Evolutionary conservation across 2,888 invertebrate species (phyloP).

Genomic region (Agrypnus murinus): DNA sequence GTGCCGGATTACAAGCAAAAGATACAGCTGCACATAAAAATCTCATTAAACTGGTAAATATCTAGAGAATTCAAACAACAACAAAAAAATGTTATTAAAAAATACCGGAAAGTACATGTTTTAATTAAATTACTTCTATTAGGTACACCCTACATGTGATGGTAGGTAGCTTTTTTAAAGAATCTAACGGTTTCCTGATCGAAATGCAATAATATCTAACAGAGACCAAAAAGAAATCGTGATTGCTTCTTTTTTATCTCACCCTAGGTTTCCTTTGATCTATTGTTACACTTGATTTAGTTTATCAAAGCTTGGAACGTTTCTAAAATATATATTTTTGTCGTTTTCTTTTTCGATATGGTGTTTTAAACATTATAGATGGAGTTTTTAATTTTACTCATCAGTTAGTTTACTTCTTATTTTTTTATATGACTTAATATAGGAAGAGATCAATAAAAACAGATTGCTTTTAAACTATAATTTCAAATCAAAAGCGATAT

Average conservation of each 20-base stretch:
- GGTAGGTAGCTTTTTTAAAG: background rate
- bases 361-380: too few relatives aligned
- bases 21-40: slow-evolving; percentile 29
- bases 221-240: slow-evolving; percentile 4
- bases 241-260: slow-evolving; percentile 5
- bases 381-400: too few relatives aligned
- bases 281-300: slow-evolving; percentile 20
- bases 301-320: slow-evolving; percentile 15
- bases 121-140: background rate
- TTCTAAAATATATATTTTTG: too few relatives aligned
- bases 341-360: too few relatives aligned
- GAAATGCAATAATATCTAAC: background rate
- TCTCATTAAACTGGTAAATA: background rate
- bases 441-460: too few relatives aligned
- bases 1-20: background rate
- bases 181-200: too few relatives aligned
- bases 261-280: slow-evolving; percentile 18
- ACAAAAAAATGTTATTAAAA: background rate
- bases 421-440: too few relatives aligned
- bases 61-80: background rate
- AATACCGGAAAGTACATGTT: too few relatives aligned
- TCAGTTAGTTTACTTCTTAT: too few relatives aligned
- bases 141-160: background rate
- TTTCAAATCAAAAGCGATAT: too few relatives aligned
- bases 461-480: too few relatives aligned